Conservation (phyloP, 2,888 invertebrate species). For the Lepeophtheirus nordmannii region DNA sequence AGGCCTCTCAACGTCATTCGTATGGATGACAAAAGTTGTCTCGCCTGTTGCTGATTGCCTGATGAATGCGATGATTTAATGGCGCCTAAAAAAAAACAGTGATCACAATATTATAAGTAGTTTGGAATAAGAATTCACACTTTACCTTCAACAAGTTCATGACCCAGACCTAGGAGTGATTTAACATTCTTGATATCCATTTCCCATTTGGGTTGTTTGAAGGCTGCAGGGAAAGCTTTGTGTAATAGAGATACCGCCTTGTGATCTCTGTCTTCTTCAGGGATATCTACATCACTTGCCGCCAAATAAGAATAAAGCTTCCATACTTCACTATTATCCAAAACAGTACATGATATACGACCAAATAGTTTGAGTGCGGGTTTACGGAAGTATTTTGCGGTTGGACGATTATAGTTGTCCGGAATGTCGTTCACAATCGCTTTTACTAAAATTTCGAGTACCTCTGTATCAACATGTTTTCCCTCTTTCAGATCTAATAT, state of each 20-base stretch:
- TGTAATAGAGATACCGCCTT: slow-evolving; percentile 74
- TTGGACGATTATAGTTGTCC: slow-evolving; percentile 40
- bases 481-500: slow-evolving; percentile 60
- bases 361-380: slow-evolving; percentile 54
- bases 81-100: background rate
- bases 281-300: slow-evolving; percentile 20
- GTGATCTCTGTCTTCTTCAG: slow-evolving; percentile 55
- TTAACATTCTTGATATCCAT: slow-evolving; percentile 41
- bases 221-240: slow-evolving; percentile 81
- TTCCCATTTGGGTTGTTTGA: slow-evolving; percentile 50
- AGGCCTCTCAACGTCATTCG: background rate
- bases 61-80: background rate
- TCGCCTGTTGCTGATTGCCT: background rate
- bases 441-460: slow-evolving; percentile 53
- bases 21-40: background rate
- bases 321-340: slow-evolving; percentile 59
- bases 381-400: slow-evolving; percentile 31
- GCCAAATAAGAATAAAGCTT: slow-evolving; percentile 52
- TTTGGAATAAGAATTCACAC: background rate
- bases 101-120: too few relatives aligned
- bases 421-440: slow-evolving; percentile 48
- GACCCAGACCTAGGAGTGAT: slow-evolving; percentile 18
- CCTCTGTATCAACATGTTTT: slow-evolving; percentile 58
- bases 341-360: slow-evolving; percentile 47
- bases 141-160: background rate